A percentile compares a stretch with the other conserved stretches of the same genome.
Conservation (phyloP, 2,113 vertebrate genomes). For the Sylvietta virens region DNA sequence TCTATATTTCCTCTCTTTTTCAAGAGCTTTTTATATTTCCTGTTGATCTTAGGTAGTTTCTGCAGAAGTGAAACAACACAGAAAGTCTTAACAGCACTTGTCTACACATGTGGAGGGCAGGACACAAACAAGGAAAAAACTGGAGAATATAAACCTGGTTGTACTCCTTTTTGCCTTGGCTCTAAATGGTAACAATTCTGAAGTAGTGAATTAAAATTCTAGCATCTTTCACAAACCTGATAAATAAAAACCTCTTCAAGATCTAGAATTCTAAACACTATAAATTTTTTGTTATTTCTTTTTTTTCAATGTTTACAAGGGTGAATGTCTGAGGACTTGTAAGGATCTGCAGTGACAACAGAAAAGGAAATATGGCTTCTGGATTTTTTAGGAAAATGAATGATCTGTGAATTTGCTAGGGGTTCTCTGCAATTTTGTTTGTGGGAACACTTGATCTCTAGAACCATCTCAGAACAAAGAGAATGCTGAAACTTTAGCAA, state of each 20-base stretch:
- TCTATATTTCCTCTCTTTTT: background rate
- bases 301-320: background rate
- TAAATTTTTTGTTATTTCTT: background rate
- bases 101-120: fast-evolving
- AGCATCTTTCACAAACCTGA: background rate
- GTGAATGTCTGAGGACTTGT: background rate
- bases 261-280: background rate
- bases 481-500: background rate
- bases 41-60: background rate
- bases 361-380: background rate
- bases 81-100: background rate
- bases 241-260: background rate
- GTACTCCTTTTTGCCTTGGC: background rate
- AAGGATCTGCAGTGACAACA: background rate
- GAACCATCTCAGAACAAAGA: background rate
- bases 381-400: background rate
- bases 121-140: background rate
- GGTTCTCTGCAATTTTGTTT: background rate
- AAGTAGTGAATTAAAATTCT: background rate
- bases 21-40: background rate
- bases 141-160: background rate
- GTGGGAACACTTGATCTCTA: background rate
- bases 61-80: background rate
- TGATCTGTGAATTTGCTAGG: background rate
- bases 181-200: background rate